Conservation (phyloP, 1,140 invertebrate species). For the Drosophila prosaltans region DNA sequence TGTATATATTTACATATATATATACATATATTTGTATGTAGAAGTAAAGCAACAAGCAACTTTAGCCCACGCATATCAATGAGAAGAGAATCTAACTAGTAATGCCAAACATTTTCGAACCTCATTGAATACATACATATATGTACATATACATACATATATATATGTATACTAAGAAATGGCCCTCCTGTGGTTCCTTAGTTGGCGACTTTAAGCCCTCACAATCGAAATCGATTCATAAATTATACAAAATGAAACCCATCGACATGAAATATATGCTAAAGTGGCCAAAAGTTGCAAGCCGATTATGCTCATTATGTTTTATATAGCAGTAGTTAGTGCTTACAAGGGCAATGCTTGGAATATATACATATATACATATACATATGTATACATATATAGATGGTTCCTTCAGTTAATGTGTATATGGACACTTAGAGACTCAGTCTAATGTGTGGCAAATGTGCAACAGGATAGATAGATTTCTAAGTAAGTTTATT, state of each 20-base stretch:
- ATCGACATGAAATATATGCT: conserved; percentile 43
- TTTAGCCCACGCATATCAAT: conserved; percentile 37
- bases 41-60: conserved; percentile 36
- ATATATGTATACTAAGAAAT: conserved; percentile 27
- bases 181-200: neutral
- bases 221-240: conserved; percentile 70
- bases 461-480: neutral
- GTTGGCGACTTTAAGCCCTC: conserved; percentile 18
- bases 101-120: conserved; percentile 7
- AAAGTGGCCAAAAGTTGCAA: neutral
- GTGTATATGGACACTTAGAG: neutral
- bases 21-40: conserved; percentile 2
- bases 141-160: too few relatives aligned
- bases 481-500: conserved; percentile 8
- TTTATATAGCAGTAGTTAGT: neutral
- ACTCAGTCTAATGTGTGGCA: neutral
- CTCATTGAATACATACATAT: conserved; percentile 38
- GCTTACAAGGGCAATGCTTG: neutral
- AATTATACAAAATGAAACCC: conserved; percentile 63
- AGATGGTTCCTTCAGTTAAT: neutral
- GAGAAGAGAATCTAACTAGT: neutral
- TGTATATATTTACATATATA: neutral
- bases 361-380: too few relatives aligned
- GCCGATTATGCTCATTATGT: conserved; percentile 14
- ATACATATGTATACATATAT: too few relatives aligned